phyloP scores from a whole-genome alignment of 2,113 vertebrate species.

The Recurvirostra avosetta region DNA sequence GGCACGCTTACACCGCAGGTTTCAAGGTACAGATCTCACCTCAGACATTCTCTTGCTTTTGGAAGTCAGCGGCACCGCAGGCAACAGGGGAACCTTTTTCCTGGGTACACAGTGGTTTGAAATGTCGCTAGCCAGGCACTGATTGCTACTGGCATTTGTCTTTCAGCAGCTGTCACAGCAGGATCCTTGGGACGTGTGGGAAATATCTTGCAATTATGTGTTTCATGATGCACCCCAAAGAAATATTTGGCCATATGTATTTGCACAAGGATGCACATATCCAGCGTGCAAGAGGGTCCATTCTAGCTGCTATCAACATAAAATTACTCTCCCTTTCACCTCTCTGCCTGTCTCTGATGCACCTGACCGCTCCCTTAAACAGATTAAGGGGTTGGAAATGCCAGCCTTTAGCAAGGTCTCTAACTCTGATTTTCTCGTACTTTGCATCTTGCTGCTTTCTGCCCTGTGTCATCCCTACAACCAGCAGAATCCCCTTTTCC shows the following conservation, averaged over 20 bases:
- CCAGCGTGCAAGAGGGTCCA: not conserved
- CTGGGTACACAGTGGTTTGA: not conserved
- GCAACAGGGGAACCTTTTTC: not conserved
- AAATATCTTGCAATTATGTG: not conserved
- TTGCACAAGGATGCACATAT: not conserved
- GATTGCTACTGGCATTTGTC: conserved; percentile 3
- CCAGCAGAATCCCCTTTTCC: not conserved
- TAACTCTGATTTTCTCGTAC: not conserved
- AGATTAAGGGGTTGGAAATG: not conserved
- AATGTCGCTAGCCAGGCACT: not conserved
- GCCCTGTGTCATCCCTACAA: not conserved
- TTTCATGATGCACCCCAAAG: not conserved
- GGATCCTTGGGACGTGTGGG: not conserved
- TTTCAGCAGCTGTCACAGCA: conserved; percentile 26
- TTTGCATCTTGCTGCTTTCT: not conserved
- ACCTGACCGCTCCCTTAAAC: not conserved
- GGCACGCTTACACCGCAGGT: not conserved
- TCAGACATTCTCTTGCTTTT: not conserved
- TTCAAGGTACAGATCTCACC: not conserved
- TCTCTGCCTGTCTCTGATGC: not conserved
- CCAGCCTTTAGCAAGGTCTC: not conserved
- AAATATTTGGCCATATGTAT: not conserved
- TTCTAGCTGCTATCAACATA: not conserved
- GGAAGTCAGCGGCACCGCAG: not conserved
- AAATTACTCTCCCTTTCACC: not conserved